Percentiles rank a stretch among this genome's conserved stretches.
Conservation (phyloP, 2,113 vertebrate species). For the Archilochus colubris region DNA sequence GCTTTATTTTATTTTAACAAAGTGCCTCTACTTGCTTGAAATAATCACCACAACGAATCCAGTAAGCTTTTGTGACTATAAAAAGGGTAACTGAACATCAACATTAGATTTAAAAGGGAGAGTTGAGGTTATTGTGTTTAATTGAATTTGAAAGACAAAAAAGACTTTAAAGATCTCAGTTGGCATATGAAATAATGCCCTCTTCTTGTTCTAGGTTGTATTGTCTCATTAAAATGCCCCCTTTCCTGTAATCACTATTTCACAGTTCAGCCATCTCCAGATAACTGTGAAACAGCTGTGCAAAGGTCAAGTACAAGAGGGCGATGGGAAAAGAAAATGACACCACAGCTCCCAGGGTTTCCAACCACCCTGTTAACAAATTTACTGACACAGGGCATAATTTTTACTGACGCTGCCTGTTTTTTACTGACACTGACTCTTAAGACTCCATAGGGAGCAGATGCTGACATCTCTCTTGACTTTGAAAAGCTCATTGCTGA, state of each 20-base stretch:
- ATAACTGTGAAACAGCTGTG: constrained; percentile 55
- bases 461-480: constrained; percentile 50
- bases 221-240: constrained; percentile 62
- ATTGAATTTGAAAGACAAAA: constrained; percentile 52
- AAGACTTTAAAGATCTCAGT: constrained; percentile 23
- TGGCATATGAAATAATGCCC: constrained; percentile 46
- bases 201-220: constrained; percentile 38
- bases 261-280: constrained; percentile 64
- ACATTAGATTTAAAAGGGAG: constrained; percentile 5
- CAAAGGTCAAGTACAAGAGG: constrained; percentile 66
- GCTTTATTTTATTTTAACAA: neutral
- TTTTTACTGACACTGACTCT: constrained; percentile 58
- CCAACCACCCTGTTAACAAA: constrained; percentile 51
- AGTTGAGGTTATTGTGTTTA: neutral
- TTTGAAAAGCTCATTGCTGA: constrained; percentile 60
- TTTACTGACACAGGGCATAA: constrained; percentile 64
- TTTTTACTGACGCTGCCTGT: constrained; percentile 56
- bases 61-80: neutral
- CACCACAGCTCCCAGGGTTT: constrained; percentile 33
- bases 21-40: neutral
- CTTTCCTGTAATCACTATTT: constrained; percentile 46
- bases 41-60: neutral
- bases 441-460: constrained; percentile 56
- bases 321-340: constrained; percentile 43
- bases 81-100: neutral